Conservation (phyloP, 2,888 invertebrate genomes). For the Emmelina monodactyla region DNA sequence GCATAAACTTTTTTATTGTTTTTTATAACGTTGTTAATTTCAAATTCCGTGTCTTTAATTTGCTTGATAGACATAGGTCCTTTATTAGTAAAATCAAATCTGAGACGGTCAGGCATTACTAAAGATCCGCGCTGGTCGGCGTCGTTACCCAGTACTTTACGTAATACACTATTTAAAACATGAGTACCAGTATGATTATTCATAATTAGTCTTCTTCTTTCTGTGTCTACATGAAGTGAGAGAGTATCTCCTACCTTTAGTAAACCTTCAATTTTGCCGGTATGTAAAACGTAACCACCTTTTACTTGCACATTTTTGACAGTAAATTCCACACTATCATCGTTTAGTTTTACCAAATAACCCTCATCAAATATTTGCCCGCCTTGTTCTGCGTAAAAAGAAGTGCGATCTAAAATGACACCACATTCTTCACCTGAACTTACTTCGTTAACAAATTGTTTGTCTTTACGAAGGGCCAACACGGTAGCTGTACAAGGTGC, state of each 20-base stretch:
- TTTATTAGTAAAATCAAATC: slow-evolving; percentile 98
- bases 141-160: slow-evolving; percentile 88
- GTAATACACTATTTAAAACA: slow-evolving; percentile 91
- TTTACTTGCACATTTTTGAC: slow-evolving; percentile 94
- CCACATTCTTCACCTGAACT: slow-evolving; percentile 89
- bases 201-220: slow-evolving; percentile 91
- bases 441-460: slow-evolving; percentile 86
- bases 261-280: slow-evolving; percentile 86
- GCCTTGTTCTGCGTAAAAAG: slow-evolving; percentile 98
- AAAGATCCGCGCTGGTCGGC: slow-evolving; percentile 96
- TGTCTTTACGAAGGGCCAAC: slow-evolving; percentile 80
- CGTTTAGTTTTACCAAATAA: slow-evolving; percentile 80
- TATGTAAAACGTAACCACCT: slow-evolving; percentile 95
- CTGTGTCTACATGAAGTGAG: slow-evolving; percentile 81
- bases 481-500: slow-evolving; percentile 76
- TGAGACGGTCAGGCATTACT: slow-evolving; percentile 94
- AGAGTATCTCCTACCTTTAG: slow-evolving; percentile 87
- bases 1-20: slow-evolving; percentile 85
- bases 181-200: slow-evolving; percentile 99
- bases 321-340: slow-evolving; percentile 89
- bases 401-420: slow-evolving; percentile 88
- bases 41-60: slow-evolving; percentile 84
- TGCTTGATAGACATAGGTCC: slow-evolving; percentile 89
- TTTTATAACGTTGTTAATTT: slow-evolving; percentile 78
- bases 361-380: slow-evolving; percentile 98